Conservation (phyloP, 1,140 invertebrate genomes). For the Meloidogyne hapla region DNA sequence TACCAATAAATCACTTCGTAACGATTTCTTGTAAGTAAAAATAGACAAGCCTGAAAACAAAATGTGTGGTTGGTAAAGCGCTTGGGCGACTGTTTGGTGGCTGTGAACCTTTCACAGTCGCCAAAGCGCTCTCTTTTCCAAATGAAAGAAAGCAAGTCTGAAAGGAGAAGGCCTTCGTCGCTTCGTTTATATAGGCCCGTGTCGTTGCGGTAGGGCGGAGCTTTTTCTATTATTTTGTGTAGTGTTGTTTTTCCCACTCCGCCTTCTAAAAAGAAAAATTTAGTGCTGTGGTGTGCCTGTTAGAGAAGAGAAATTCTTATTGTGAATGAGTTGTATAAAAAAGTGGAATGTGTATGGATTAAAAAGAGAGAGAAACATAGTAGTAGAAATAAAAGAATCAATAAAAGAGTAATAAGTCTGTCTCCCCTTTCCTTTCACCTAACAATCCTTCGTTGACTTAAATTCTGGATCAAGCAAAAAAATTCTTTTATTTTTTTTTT, state of each 20-base stretch:
- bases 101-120: not conserved
- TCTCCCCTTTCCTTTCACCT: not conserved
- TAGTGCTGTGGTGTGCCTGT: not conserved
- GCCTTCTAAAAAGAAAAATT: not conserved
- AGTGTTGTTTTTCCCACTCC: not conserved
- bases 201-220: not conserved
- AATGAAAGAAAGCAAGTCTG: not conserved
- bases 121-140: not conserved
- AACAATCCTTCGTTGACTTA: not conserved
- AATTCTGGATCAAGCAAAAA: not conserved
- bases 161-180: not conserved
- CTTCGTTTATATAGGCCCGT: not conserved
- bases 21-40: not conserved
- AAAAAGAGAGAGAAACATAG: not conserved
- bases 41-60: not conserved
- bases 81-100: not conserved
- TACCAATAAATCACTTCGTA: not conserved
- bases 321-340: not conserved
- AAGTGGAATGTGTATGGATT: not conserved
- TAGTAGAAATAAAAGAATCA: not conserved
- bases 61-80: not conserved
- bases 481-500: not conserved
- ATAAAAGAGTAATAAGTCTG: not conserved
- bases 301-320: too few species aligned
- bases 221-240: not conserved